These are phyloP conservation scores for Nothocercus nigrocapillus DNA, from an alignment of 2,113 vertebrate species.

Conservation along the genomic window DNA sequence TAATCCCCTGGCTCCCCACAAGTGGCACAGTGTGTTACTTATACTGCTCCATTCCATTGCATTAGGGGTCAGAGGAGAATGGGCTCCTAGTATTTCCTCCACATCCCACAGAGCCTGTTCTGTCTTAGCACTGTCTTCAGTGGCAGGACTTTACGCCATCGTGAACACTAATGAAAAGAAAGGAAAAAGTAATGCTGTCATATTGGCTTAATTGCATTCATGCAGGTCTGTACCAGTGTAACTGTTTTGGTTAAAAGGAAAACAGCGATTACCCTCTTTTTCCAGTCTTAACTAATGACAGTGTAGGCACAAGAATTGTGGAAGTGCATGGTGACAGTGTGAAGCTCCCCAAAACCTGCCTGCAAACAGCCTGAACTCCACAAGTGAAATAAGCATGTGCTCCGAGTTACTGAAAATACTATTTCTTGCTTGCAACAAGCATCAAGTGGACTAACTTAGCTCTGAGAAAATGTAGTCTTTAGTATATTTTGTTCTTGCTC, in stretches of 20 bases:
- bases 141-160: not conserved
- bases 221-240: not conserved
- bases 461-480: not conserved
- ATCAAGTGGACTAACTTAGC: not conserved
- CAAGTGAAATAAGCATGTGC: not conserved
- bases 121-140: not conserved
- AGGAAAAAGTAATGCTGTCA: not conserved
- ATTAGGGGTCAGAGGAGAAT: rapidly evolving
- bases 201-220: not conserved
- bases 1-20: not conserved
- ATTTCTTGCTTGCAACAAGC: not conserved
- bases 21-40: not conserved
- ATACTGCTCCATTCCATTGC: rapidly evolving
- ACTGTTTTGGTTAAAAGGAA: not conserved
- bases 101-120: not conserved
- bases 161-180: not conserved
- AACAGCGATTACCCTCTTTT: not conserved
- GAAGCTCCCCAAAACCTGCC: not conserved
- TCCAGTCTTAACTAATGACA: not conserved
- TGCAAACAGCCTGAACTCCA: not conserved
- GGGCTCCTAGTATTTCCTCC: not conserved
- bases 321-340: not conserved
- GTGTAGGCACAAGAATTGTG: not conserved
- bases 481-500: not conserved
- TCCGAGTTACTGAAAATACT: not conserved